Evolutionary conservation across 1,140 invertebrate species (phyloP), one percentile per base, ranked within the genome.

Genomic region (Oedothorax gibbosus): DNA sequence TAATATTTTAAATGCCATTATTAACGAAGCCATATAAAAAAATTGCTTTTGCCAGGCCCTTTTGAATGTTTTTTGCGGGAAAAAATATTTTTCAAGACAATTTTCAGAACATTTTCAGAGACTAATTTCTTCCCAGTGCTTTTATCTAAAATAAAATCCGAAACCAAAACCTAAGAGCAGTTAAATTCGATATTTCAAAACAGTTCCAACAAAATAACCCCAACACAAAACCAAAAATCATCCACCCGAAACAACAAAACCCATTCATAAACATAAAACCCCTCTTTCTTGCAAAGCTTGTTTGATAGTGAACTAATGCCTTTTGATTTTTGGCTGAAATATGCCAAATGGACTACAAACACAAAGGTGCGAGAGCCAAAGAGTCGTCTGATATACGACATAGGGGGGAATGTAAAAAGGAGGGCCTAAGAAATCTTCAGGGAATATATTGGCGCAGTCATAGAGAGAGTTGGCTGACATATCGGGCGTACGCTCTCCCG

Each of bases 381-480:
- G 81, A 66, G 76, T 84, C 71, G 81, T 56, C 81, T 54, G 81
- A 84, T 84, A 84, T 84, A 84, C 72, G 81, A 84, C 71, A 35
- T 21, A 69, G 68, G 71, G 76, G 68, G 68, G 72, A 84, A 75
- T 66, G 69, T 60, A 8, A 62, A 82, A 64, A 73, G n/a, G 50
- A 64, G 69, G 35, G 71, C 20, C 10, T 7, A 11, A 12, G 60
- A 49, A 76, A 65, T 75, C 81, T 84, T 84, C 69, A 20, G 81
- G 81, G 81, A 84, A 84, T 84, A 84, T 84, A 84, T 84, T 84
- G 81, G 81, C 72, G 62, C 50, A 84, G 81, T 84, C 81, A 84
- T 84, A 84, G 76, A 84, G 53, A 62, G 62, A 84, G 68, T 68
- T 60, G 72, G 60, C 81, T 84, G 81, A 82, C 80, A 73, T 82